Evolutionary conservation across 2,888 invertebrate species (phyloP).

Genomic region (Polyommatus iphigenia): DNA sequence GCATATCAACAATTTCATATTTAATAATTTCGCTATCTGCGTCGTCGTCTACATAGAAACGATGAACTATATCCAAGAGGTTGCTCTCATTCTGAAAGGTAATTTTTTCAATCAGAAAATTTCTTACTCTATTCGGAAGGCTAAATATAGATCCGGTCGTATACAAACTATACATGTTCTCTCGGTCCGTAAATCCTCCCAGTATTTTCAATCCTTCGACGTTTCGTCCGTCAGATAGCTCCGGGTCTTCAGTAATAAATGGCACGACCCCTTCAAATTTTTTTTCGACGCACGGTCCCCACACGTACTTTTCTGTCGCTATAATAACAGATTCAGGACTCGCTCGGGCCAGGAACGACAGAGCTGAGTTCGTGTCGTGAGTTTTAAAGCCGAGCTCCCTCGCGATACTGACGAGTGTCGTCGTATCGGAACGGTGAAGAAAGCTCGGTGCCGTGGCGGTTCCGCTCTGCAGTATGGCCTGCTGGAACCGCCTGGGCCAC

Average conservation of each 20-base stretch:
- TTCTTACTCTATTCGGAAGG: too few relatives aligned
- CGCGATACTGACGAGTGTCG: too few relatives aligned
- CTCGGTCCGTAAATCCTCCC: background rate
- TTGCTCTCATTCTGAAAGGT: constrained; percentile 32
- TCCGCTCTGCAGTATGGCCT: too few relatives aligned
- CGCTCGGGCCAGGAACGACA: background rate
- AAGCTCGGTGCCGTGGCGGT: too few relatives aligned
- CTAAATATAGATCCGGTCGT: background rate
- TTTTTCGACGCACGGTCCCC: constrained; percentile 14
- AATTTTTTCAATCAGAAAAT: background rate
- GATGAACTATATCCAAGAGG: constrained; percentile 33
- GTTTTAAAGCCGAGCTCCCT: too few relatives aligned
- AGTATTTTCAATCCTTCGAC: background rate
- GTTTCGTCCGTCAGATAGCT: background rate
- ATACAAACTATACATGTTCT: background rate
- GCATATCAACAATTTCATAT: constrained; percentile 47
- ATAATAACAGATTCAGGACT: background rate
- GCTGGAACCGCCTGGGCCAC: too few relatives aligned
- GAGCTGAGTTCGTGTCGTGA: background rate
- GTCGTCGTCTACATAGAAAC: constrained; percentile 39
- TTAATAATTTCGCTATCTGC: constrained; percentile 35
- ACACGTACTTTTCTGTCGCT: background rate
- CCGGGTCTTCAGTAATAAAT: background rate
- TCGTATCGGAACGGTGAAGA: too few relatives aligned
- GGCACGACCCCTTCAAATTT: background rate